A percentile compares a stretch with the other conserved stretches of the same genome.
Evolutionary conservation across 1,140 invertebrate species (phyloP).

Genomic region (Dolichoris vasculosae): DNA sequence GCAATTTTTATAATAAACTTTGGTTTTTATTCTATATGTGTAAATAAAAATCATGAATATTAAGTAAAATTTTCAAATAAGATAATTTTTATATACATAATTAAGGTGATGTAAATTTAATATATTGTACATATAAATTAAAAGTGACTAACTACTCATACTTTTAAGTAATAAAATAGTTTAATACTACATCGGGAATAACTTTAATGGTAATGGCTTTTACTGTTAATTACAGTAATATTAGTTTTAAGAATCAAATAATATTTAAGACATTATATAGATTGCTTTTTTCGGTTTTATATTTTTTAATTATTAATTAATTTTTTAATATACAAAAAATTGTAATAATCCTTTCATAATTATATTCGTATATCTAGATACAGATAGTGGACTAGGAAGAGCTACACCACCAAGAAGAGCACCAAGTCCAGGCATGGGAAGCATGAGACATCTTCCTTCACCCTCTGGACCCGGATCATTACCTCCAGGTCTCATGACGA

Average conservation of each 20-base stretch:
- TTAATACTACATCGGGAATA: conserved; percentile 25
- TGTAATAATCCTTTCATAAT: neutral
- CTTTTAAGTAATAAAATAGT: conserved; percentile 3
- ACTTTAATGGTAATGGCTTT: conserved; percentile 42
- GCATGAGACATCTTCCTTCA: conserved; percentile 80
- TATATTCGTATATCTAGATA: conserved; percentile 75
- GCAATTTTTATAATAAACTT: conserved; percentile 23
- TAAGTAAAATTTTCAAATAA: neutral
- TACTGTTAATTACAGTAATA: conserved; percentile 10
- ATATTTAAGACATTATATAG: conserved; percentile 28
- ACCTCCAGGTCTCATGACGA: conserved; percentile 86
- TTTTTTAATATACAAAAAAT: neutral
- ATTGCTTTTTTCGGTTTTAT: conserved; percentile 34
- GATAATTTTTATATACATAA: neutral
- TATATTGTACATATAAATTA: conserved; percentile 1
- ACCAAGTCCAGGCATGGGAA: conserved; percentile 81
- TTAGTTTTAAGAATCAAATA: conserved; percentile 11
- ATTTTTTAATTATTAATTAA: conserved; percentile 17
- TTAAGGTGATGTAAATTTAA: neutral
- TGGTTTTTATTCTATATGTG: neutral
- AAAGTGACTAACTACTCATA: conserved; percentile 31
- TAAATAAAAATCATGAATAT: neutral
- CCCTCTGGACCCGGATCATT: conserved; percentile 88
- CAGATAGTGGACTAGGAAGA: conserved; percentile 86
- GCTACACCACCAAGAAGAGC: conserved; percentile 87